These are phyloP conservation scores for Alosa alosa DNA, from an alignment of 2,113 vertebrate genomes.

Conservation along the genomic window DNA sequence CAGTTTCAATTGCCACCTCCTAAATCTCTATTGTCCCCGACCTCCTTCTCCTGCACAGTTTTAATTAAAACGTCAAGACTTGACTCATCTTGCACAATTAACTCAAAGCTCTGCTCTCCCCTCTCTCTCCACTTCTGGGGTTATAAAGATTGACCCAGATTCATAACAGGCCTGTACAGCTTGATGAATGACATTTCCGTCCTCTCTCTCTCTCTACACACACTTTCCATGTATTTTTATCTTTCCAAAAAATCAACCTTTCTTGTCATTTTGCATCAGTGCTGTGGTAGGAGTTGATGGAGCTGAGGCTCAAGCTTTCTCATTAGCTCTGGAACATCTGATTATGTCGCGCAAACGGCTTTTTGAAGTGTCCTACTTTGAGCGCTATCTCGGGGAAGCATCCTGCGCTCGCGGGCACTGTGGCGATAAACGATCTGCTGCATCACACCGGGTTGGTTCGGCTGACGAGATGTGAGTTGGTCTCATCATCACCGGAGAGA, in stretches of 20 bases:
- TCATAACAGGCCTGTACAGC: background rate
- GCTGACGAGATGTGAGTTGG: background rate
- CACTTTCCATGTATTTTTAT: conserved; percentile 18
- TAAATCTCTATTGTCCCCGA: conserved; percentile 5
- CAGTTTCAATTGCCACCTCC: conserved; percentile 1
- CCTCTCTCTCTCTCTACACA: background rate
- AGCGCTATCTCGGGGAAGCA: conserved; percentile 39
- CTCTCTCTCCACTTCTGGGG: background rate
- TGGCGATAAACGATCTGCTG: conserved; percentile 42
- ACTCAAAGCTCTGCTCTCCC: background rate
- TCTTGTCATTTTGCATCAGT: conserved; percentile 6
- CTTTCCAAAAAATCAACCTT: conserved; percentile 2
- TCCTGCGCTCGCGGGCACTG: conserved; percentile 33
- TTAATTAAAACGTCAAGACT: conserved; percentile 18
- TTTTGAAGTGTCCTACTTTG: conserved; percentile 34
- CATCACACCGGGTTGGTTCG: background rate
- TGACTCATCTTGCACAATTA: conserved; percentile 15
- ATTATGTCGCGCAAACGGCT: conserved; percentile 22
- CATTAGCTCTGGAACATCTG: conserved; percentile 26
- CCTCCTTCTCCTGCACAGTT: background rate
- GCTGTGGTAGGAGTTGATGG: background rate
- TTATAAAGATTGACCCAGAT: conserved; percentile 11
- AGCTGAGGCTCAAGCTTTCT: background rate
- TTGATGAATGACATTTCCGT: background rate
- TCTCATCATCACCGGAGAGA: background rate